Conservation (phyloP, 2,888 invertebrate genomes). For the Scaptomyza polygonia region DNA sequence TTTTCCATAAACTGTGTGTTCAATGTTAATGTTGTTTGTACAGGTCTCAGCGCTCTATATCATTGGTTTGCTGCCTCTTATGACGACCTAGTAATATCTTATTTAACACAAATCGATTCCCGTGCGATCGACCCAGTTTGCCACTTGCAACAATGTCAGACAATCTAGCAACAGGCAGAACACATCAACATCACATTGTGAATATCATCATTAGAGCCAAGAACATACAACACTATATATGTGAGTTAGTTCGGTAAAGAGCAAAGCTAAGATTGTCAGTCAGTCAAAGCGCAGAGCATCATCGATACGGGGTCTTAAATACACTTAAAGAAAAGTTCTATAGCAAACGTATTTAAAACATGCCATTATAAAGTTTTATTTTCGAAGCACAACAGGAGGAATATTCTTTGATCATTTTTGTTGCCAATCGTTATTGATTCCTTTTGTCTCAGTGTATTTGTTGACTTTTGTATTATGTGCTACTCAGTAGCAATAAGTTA, state of each 20-base stretch:
- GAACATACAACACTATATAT: neutral
- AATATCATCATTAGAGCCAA: constrained; percentile 20
- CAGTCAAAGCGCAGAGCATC: constrained; percentile 35
- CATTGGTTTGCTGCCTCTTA: constrained; percentile 28
- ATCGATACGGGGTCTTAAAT: constrained; percentile 41
- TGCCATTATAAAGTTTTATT: too few species aligned
- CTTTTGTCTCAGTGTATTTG: neutral
- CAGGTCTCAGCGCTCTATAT: neutral
- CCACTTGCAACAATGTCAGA: constrained; percentile 39
- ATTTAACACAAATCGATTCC: constrained; percentile 45
- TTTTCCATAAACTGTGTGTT: too few species aligned
- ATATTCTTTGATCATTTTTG: too few species aligned
- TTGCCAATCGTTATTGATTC: neutral
- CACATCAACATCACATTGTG: constrained; percentile 15
- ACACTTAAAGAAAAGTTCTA: neutral
- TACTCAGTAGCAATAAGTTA: constrained; percentile 60
- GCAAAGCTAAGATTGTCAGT: constrained; percentile 13
- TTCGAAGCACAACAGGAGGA: too few species aligned
- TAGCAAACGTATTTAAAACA: neutral
- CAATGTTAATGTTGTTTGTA: neutral
- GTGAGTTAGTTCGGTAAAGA: constrained; percentile 9
- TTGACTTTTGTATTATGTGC: constrained; percentile 15
- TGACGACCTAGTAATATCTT: constrained; percentile 59
- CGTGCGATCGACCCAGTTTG: constrained; percentile 56
- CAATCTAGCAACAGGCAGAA: constrained; percentile 12